These are phyloP conservation scores for Drosophila mayri DNA, from an alignment of 1,140 invertebrate species.

Conservation along the genomic window DNA sequence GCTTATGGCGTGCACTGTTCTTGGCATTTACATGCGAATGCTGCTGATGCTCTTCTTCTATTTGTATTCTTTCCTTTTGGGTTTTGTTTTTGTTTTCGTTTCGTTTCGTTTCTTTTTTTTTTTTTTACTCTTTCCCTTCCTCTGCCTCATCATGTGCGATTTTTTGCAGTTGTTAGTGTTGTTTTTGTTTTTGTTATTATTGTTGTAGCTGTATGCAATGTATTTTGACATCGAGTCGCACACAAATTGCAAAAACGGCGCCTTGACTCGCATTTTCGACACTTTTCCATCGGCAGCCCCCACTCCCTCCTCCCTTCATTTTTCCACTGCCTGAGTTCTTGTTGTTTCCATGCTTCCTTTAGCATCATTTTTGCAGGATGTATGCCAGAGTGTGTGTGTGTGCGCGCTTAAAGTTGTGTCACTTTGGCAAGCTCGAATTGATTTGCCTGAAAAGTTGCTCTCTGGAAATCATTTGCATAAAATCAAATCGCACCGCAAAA, in stretches of 20 bases:
- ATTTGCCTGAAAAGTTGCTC: conserved; percentile 72
- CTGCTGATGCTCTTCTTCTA: conserved; percentile 5
- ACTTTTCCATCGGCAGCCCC: conserved; percentile 36
- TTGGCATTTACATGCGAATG: conserved; percentile 38
- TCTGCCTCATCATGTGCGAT: conserved; percentile 12
- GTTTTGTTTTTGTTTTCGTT: too few species aligned
- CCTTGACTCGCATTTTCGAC: conserved; percentile 65
- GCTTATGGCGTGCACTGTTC: conserved; percentile 33
- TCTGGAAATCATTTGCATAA: conserved; percentile 75
- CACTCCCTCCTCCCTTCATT: neutral
- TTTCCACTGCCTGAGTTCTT: conserved; percentile 3
- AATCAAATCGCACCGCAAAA: conserved; percentile 78
- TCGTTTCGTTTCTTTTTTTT: conserved; percentile 2
- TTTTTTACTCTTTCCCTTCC: conserved; percentile 5
- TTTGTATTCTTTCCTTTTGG: conserved; percentile 9
- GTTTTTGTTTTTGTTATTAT: conserved; percentile 1
- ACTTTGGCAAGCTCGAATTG: conserved; percentile 79
- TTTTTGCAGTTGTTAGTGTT: conserved; percentile 20
- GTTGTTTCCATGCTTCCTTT: conserved; percentile 30
- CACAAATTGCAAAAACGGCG: conserved; percentile 77
- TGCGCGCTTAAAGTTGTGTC: conserved; percentile 52
- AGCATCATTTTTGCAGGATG: conserved; percentile 36
- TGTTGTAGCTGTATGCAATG: conserved; percentile 47
- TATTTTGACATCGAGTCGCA: conserved; percentile 64
- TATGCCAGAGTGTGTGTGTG: conserved; percentile 15